Conservation (phyloP, 2,113 vertebrate species). For the Podarcis muralis region DNA sequence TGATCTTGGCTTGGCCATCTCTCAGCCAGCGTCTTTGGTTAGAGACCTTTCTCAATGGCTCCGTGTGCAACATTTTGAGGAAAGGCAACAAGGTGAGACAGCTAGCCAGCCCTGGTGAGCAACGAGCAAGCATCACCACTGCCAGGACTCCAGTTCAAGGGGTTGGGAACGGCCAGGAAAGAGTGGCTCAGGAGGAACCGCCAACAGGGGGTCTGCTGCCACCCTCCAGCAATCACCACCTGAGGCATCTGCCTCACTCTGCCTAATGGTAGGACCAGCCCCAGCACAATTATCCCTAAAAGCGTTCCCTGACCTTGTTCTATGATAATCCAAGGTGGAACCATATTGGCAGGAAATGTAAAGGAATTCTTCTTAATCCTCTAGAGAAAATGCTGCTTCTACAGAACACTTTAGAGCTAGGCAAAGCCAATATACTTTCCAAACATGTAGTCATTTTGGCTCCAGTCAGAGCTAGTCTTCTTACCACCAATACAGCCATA, state of each 20-base stretch:
- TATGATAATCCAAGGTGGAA: not conserved
- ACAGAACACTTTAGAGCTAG: not conserved
- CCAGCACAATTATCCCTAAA: not conserved
- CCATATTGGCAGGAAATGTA: not conserved
- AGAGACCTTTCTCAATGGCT: not conserved
- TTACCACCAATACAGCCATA: conserved; percentile 7
- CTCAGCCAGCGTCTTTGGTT: not conserved
- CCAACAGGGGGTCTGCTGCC: too few species aligned
- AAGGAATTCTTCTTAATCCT: not conserved
- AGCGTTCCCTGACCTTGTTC: not conserved
- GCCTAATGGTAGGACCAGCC: not conserved
- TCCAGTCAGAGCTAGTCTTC: not conserved
- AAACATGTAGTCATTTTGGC: not conserved
- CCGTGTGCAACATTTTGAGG: not conserved
- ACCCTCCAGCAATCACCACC: not conserved
- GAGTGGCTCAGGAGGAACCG: not conserved
- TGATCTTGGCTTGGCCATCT: not conserved
- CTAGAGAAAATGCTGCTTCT: not conserved
- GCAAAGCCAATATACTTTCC: fast-evolving
- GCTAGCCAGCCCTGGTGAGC: not conserved
- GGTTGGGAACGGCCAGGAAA: not conserved
- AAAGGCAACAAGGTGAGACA: not conserved
- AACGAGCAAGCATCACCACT: not conserved
- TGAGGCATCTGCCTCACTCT: too few species aligned
- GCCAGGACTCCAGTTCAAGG: not conserved